Evolutionary conservation across 2,797 vertebrate genomes (phyloP), one percentile per base, ranked within the genome.

Genomic region (Oreonectes daqikongensis): DNA sequence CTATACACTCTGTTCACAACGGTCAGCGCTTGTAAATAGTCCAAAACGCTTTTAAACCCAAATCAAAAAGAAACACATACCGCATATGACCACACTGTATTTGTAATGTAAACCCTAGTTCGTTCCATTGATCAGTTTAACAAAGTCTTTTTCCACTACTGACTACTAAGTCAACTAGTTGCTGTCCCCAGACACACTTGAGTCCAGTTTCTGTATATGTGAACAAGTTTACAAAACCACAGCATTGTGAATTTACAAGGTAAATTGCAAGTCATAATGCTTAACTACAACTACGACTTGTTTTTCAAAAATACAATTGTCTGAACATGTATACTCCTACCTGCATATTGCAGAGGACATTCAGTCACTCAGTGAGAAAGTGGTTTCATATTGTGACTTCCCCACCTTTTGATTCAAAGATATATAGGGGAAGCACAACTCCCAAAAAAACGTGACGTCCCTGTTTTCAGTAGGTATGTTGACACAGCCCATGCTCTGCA

Each of bases 401-500:
- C 40, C 24, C 17, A 42, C 14, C 20, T 61, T n/a, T 17, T 42
- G 26, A 59, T 48, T 59, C 8, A 57, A 77, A 55, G 50, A 22
- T 55, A 12, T 61, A 48, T 50, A 52, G 32, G 42, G 50, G 20
- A 70, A 72, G 38, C 30, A 55, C 53, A 44, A 35, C 38, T 67
- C 52, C 42, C 26, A 1, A 1, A 20, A 22, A 73, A 12, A 66
- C 38, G 42, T 68, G 74, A 69, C 2, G 24, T 75, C 8, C 52
- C 57, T 65, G 14, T 68, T 65, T 67, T 48, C 30, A 74, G 22
- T 42, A 78, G 63, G 79, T 72, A 65, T 83, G 82, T 87, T 84
- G 72, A 85, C 84, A 35, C 17, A 72, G 81, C 87, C 84, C 84
- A 78, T 81, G 68, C 40, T 55, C 5, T 81, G 48, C 68, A 81